These are phyloP conservation scores for Drosophila repletoides DNA, from an alignment of 1,140 invertebrate genomes.

Conservation along the genomic window DNA sequence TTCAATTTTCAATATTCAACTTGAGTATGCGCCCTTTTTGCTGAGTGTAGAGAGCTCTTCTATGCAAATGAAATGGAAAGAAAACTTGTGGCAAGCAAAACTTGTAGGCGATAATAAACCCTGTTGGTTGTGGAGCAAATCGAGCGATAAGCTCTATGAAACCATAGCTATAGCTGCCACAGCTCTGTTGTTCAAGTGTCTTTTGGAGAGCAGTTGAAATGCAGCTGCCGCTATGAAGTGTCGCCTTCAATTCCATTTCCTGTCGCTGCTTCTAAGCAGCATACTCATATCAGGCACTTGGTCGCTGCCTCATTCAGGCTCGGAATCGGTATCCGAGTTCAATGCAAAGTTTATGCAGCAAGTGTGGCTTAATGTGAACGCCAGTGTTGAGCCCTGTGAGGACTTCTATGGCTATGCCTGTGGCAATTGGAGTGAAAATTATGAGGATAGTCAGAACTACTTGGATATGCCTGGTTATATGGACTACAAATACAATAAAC, in stretches of 20 bases:
- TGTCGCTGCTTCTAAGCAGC: background rate
- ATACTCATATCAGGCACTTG: background rate
- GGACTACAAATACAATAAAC: conserved; percentile 50
- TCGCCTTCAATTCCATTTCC: conserved; percentile 22
- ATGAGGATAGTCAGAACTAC: conserved; percentile 17
- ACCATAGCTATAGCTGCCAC: background rate
- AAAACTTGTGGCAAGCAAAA: conserved; percentile 18
- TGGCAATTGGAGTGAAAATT: conserved; percentile 54
- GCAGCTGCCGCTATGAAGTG: conserved; percentile 33
- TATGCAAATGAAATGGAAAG: conserved; percentile 10
- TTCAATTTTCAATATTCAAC: no score
- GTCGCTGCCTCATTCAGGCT: background rate
- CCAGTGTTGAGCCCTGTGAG: conserved; percentile 51
- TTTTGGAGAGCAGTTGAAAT: conserved; percentile 25
- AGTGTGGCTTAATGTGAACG: conserved; percentile 50
- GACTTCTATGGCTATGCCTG: conserved; percentile 64
- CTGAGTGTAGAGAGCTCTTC: conserved; percentile 1
- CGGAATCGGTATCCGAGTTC: background rate
- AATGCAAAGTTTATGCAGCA: conserved; percentile 25
- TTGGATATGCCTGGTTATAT: conserved; percentile 63
- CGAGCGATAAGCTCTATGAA: conserved; percentile 19
- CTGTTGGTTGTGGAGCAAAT: conserved; percentile 6
- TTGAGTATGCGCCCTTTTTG: no score
- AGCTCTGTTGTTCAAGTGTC: no score
- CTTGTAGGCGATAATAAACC: conserved; percentile 19